A percentile compares a stretch with the other conserved stretches of the same genome.
phyloP scores from a whole-genome alignment of 2,797 vertebrate species.

The Melanotaenia trifasciata region DNA sequence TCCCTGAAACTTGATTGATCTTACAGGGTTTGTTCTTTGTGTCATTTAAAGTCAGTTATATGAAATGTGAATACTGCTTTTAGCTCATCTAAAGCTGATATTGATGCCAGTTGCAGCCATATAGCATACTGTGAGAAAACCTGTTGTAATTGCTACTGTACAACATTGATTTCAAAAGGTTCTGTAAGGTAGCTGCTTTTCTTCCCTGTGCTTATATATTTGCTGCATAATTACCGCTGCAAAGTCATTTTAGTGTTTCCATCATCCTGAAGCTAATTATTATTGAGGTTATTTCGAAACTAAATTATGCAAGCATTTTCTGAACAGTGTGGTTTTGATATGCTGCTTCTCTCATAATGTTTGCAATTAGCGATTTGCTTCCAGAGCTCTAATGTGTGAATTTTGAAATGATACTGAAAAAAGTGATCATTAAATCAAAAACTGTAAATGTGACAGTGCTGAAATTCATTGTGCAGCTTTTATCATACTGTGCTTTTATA shows the following conservation, averaged over 20 bases:
- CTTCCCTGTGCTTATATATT: not conserved
- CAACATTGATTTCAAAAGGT: not conserved
- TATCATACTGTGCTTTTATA: too few relatives aligned
- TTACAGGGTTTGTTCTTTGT: not conserved
- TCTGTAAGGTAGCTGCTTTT: not conserved
- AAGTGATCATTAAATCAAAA: too few relatives aligned
- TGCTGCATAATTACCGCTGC: not conserved
- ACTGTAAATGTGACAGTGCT: too few relatives aligned
- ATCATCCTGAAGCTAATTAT: not conserved
- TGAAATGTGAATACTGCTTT: not conserved
- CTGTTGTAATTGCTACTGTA: not conserved
- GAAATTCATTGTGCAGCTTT: too few relatives aligned
- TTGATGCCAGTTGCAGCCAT: not conserved
- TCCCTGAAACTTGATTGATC: not conserved
- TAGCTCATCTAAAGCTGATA: not conserved
- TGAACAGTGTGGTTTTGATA: not conserved
- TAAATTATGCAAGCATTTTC: not conserved
- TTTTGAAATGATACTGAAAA: not conserved
- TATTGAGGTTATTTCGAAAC: not conserved
- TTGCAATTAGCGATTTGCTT: not conserved
- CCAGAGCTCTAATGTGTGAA: not conserved
- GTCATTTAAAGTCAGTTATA: not conserved
- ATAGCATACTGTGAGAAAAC: not conserved
- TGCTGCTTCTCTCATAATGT: not conserved
- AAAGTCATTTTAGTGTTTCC: not conserved